These are phyloP conservation scores for Xestia xanthographa DNA, from an alignment of 2,888 invertebrate species.

Conservation along the genomic window DNA sequence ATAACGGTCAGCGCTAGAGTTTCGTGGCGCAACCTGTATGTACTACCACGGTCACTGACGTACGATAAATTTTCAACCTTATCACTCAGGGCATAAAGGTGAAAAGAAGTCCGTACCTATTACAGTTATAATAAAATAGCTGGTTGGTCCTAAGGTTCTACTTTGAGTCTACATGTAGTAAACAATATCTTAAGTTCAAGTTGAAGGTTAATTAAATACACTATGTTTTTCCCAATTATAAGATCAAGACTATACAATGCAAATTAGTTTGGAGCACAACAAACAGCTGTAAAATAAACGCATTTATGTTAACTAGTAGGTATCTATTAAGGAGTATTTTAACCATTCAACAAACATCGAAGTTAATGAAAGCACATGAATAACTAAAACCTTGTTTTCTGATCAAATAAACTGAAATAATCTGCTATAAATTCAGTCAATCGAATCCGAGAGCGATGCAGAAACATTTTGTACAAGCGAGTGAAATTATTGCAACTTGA, in stretches of 20 bases:
- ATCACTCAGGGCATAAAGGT: neutral
- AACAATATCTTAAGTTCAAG: neutral
- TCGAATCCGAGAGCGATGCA: constrained; percentile 3
- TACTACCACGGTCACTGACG: too few species aligned
- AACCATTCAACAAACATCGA: constrained; percentile 22
- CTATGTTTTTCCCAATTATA: neutral
- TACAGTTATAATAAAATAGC: neutral
- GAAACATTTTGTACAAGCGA: neutral
- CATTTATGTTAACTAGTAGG: constrained; percentile 5
- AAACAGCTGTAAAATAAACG: constrained; percentile 5
- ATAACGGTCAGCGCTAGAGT: too few species aligned
- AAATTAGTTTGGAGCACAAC: constrained; percentile 22
- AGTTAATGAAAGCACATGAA: constrained; percentile 32
- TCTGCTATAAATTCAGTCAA: constrained; percentile 24
- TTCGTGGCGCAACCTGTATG: too few species aligned
- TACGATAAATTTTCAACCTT: too few species aligned
- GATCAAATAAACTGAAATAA: constrained; percentile 30
- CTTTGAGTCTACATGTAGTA: neutral
- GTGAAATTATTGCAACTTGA: neutral
- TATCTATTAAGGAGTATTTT: constrained; percentile 23
- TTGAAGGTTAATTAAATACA: neutral
- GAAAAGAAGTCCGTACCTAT: neutral
- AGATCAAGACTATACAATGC: constrained; percentile 9
- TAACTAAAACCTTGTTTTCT: constrained; percentile 15
- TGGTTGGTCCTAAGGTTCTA: neutral